phyloP scores from a whole-genome alignment of 2,888 invertebrate species.

The Euproctis similis region DNA sequence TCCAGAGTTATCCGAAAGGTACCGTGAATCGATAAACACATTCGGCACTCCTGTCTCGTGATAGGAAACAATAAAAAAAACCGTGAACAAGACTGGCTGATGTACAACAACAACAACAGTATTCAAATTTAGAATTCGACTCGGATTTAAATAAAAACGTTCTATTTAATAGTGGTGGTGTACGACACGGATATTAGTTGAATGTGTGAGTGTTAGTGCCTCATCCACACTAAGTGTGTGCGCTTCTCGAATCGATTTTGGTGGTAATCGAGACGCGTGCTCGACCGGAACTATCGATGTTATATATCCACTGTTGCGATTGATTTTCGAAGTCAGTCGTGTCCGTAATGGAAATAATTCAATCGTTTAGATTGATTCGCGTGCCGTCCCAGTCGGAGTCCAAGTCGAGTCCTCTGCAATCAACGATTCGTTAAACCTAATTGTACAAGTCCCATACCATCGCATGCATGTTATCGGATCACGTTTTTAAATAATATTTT shows the following conservation, averaged over 20 bases:
- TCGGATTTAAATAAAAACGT: constrained; percentile 74
- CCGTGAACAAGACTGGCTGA: constrained; percentile 57
- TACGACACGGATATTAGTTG: constrained; percentile 49
- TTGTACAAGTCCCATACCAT: constrained; percentile 30
- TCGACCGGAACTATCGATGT: constrained; percentile 33
- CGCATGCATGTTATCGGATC: constrained; percentile 33
- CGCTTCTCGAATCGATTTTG: constrained; percentile 57
- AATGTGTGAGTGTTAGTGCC: constrained; percentile 29
- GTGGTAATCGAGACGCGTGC: constrained; percentile 60
- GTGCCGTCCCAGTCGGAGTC: constrained; percentile 35
- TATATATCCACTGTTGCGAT: constrained; percentile 50
- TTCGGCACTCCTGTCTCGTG: constrained; percentile 66
- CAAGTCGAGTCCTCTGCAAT: constrained; percentile 40
- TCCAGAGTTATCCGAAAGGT: constrained; percentile 39
- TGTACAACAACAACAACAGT: constrained; percentile 67
- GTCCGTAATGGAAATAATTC: constrained; percentile 43
- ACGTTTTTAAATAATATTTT: constrained; percentile 13
- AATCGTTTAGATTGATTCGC: constrained; percentile 43
- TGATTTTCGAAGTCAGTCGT: constrained; percentile 46
- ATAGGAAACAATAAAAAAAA: constrained; percentile 53
- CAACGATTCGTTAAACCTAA: constrained; percentile 51
- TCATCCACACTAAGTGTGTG: constrained; percentile 29
- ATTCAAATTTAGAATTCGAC: constrained; percentile 69
- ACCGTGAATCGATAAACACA: constrained; percentile 66
- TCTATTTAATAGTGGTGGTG: constrained; percentile 67